Conservation (phyloP, 2,113 vertebrate species). For the Eulacestoma nigropectus region DNA sequence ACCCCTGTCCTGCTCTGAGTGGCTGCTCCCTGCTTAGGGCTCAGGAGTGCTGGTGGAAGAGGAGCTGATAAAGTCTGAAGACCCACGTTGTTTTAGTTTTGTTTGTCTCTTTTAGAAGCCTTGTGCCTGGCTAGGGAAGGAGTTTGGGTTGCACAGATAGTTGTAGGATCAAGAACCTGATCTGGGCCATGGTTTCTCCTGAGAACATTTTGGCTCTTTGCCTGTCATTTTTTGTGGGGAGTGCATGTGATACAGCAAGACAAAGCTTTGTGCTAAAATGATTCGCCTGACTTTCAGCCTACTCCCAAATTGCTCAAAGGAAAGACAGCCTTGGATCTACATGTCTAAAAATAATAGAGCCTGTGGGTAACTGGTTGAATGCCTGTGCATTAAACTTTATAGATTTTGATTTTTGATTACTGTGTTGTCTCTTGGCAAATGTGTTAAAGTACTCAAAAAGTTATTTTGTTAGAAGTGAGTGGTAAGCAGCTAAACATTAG, state of each 20-base stretch:
- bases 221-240: not conserved
- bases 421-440: not conserved
- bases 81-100: fast-evolving
- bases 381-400: not conserved
- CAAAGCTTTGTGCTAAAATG: not conserved
- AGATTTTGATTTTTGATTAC: not conserved
- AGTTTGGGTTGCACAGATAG: not conserved
- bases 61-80: not conserved
- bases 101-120: not conserved
- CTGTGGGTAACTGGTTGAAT: not conserved
- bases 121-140: not conserved
- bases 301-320: not conserved
- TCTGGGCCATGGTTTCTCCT: not conserved
- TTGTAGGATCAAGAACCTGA: not conserved
- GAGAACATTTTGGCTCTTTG: not conserved
- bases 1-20: fast-evolving
- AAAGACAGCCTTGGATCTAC: not conserved
- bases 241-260: not conserved
- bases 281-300: not conserved
- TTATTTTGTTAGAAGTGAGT: not conserved
- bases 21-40: fast-evolving
- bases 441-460: not conserved
- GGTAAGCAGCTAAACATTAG: not conserved
- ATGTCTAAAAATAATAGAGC: not conserved
- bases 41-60: not conserved